These are phyloP conservation scores for Epinotia brunnichana DNA, from an alignment of 2,888 invertebrate genomes.

Conservation along the genomic window DNA sequence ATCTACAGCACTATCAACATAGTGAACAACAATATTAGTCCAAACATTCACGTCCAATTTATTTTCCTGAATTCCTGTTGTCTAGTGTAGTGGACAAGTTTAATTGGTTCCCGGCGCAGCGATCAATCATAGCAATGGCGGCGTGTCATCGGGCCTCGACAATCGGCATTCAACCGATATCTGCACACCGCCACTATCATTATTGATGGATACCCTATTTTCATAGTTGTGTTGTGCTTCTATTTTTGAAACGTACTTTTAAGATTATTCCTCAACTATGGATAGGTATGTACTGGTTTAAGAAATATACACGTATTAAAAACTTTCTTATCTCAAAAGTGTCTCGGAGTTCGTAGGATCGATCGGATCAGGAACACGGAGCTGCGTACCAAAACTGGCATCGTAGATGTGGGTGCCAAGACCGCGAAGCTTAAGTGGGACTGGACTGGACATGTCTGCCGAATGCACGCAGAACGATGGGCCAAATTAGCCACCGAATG, in stretches of 20 bases:
- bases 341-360: too few relatives aligned
- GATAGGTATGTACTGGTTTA: too few relatives aligned
- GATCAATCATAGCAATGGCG: conserved; percentile 73
- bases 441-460: too few relatives aligned
- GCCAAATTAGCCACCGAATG: too few relatives aligned
- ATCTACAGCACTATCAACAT: not conserved
- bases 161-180: conserved; percentile 30
- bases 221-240: not conserved
- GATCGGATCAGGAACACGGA: too few relatives aligned
- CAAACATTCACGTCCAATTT: conserved; percentile 53
- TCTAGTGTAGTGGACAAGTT: conserved; percentile 75
- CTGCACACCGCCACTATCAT: conserved; percentile 8
- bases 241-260: not conserved
- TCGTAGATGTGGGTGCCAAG: too few relatives aligned
- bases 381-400: too few relatives aligned
- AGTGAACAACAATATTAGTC: conserved; percentile 11
- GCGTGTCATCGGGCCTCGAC: conserved; percentile 57
- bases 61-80: conserved; percentile 68
- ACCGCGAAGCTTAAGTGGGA: too few relatives aligned
- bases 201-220: conserved; percentile 4
- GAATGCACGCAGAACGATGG: too few relatives aligned
- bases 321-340: not conserved
- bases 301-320: not conserved
- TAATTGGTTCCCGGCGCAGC: conserved; percentile 70
- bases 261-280: too few relatives aligned